Conservation (phyloP, 2,888 invertebrate genomes). For the Salticus scenicus region DNA sequence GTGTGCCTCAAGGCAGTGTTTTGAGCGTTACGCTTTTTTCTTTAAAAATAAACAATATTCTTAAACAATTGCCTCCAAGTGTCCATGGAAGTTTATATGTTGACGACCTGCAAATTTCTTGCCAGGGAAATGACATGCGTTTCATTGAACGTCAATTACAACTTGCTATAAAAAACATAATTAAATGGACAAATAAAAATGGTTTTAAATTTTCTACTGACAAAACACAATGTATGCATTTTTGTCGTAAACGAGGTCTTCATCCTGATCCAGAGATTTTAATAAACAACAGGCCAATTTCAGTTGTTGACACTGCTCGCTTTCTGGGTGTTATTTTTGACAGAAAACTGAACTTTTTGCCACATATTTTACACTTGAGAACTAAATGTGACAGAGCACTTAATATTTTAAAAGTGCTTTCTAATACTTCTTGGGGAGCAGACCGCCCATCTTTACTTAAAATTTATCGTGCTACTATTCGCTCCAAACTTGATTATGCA, state of each 20-base stretch:
- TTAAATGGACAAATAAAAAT: background rate
- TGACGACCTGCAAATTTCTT: conserved; percentile 17
- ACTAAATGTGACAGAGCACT: no score
- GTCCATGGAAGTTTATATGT: background rate
- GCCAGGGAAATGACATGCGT: background rate
- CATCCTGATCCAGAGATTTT: background rate
- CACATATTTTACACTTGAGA: no score
- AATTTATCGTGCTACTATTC: no score
- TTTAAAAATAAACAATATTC: conserved; percentile 6
- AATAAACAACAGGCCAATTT: no score
- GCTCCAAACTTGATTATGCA: no score
- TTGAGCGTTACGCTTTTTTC: conserved; percentile 11
- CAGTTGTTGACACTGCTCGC: no score
- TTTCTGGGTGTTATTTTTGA: no score
- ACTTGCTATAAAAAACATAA: background rate
- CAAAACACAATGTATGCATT: background rate
- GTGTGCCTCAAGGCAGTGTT: conserved; percentile 25
- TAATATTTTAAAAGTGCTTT: no score
- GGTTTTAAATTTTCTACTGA: background rate
- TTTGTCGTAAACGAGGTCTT: background rate
- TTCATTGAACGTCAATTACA: background rate
- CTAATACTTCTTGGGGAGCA: no score
- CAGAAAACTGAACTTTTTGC: no score
- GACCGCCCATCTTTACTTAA: no score
- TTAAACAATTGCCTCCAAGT: background rate